Base-by-base conservation (phyloP, 2,888 invertebrate species). In the Adelognathus sp. region DNA sequence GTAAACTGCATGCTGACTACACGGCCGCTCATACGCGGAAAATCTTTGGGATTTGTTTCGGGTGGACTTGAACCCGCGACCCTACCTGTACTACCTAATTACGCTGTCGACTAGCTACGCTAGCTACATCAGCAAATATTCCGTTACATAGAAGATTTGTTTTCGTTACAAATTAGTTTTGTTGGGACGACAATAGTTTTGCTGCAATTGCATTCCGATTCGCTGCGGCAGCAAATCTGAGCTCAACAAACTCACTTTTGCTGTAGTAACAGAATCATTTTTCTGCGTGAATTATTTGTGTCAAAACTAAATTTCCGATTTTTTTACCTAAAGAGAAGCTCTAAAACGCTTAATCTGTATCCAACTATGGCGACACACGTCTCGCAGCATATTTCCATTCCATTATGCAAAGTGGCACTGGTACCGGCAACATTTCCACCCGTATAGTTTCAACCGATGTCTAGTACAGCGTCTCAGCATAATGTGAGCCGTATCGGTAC, bases 341-440 rank as follows among this genome's bases (percentile, higher is more conserved):
- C 87, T 86, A 88, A 87, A 88, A 88, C 86, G 87, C 85, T 87
- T 89, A 89, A 89, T 89, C 89, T 88, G 88, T 88, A 89, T 86
- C 89, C 86, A 86, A 88, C 86, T 86, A 88, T 86, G 87, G 86
- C 85, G 86, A 88, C 89, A 89, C 89, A 89, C 88, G 89, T 87
- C 85, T 84, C 86, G 63, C 63, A 85, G 89, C 88, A 89, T 88
- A 89, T 89, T 89, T 89, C 89, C 89, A 89, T 89, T 87, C 85
- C 87, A 89, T 89, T 89, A 89, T 89, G 89, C 87, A 89, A 89
- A 89, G 88, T 84, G 87, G 87, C 84, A 69, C 71, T 63, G 71
- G 87, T 84, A 83, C 84, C 85, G 86, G 85, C 85, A 86, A 86
- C 88, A 86, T 86, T 85, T 85, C 85, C 85, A 82, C 69, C 81